Conservation (phyloP, 2,888 invertebrate species). For the Eilema caniola region DNA sequence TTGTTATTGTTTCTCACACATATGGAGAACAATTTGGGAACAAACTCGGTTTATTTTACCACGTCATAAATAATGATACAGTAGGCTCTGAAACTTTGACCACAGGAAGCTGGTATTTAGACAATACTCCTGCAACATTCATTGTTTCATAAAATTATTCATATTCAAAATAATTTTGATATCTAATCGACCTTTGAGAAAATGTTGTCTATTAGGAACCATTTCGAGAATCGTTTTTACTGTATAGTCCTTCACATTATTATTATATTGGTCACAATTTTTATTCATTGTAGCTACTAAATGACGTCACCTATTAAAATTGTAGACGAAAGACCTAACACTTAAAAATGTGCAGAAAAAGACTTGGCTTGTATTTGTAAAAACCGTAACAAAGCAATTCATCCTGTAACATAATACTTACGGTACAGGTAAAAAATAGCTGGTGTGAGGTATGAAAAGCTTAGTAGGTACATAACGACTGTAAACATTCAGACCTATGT, state of each 20-base stretch:
- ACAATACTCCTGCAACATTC: not conserved
- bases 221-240: not conserved
- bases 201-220: not conserved
- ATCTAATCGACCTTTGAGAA: not conserved
- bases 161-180: not conserved
- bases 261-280: not conserved
- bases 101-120: not conserved
- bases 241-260: too few species aligned
- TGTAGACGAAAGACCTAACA: not conserved
- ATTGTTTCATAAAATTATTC: not conserved
- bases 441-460: not conserved
- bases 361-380: not conserved
- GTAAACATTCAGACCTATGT: not conserved
- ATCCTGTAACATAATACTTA: slow-evolving; percentile 3
- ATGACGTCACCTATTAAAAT: not conserved
- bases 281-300: not conserved
- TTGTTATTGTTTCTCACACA: slow-evolving; percentile 1
- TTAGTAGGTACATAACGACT: not conserved
- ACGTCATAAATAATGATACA: not conserved
- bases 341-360: not conserved
- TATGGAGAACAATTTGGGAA: not conserved
- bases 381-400: not conserved
- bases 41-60: not conserved
- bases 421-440: not conserved
- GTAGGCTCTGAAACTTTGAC: not conserved